phyloP scores from a whole-genome alignment of 2,113 vertebrate genomes.

The Acrocephalus kingi region DNA sequence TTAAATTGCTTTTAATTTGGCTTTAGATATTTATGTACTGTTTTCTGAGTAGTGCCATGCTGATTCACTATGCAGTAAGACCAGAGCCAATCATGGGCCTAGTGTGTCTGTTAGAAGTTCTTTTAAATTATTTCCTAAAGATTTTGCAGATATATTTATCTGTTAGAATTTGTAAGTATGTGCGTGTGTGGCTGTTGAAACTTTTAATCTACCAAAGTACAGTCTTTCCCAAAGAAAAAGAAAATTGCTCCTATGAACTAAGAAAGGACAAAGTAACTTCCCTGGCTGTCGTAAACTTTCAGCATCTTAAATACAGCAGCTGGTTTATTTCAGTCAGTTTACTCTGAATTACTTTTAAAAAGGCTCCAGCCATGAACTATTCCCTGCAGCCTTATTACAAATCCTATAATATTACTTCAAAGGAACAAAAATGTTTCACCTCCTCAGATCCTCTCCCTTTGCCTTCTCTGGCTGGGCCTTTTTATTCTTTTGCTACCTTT shows the following conservation, averaged over 20 bases:
- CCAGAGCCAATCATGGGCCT: background rate
- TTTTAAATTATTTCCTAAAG: background rate
- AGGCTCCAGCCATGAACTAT: slow-evolving; percentile 68
- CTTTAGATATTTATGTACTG: slow-evolving; percentile 41
- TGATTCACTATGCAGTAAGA: background rate
- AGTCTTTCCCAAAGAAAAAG: background rate
- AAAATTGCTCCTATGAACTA: background rate
- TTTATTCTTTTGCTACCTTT: slow-evolving; percentile 73
- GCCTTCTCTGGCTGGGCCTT: slow-evolving; percentile 56
- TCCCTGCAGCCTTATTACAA: slow-evolving; percentile 78
- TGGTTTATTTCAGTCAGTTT: slow-evolving; percentile 77
- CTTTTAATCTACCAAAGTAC: slow-evolving; percentile 11
- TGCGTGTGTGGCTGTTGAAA: background rate
- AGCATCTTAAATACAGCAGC: slow-evolving; percentile 66
- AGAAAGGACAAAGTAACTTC: slow-evolving; percentile 50
- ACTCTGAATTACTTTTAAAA: slow-evolving; percentile 73
- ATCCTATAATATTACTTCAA: slow-evolving; percentile 80
- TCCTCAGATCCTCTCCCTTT: slow-evolving; percentile 71
- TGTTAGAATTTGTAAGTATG: background rate
- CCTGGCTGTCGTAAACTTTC: slow-evolving; percentile 61
- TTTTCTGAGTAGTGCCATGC: slow-evolving; percentile 20
- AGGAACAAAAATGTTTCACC: slow-evolving; percentile 76
- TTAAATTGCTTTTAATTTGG: slow-evolving; percentile 56
- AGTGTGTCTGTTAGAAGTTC: background rate
- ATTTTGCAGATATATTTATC: background rate